phyloP scores from a whole-genome alignment of 2,888 invertebrate species.

The Biston betularia region DNA sequence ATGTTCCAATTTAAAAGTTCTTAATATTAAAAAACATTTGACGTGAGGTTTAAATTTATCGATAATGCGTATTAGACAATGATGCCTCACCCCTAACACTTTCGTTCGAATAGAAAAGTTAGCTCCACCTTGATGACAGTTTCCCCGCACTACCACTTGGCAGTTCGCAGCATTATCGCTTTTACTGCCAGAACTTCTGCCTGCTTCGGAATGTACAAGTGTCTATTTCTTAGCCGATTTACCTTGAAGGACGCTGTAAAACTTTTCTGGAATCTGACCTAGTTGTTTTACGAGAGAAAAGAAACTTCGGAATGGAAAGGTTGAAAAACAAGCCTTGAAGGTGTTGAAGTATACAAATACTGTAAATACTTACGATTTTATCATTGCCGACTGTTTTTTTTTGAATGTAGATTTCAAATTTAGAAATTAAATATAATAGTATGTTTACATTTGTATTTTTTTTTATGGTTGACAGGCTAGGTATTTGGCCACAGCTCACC shows the following conservation, averaged over 20 bases:
- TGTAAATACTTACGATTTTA: neutral
- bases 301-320: constrained; percentile 20
- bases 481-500: too few relatives aligned
- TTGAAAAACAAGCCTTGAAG: constrained; percentile 16
- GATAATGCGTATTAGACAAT: constrained; percentile 17
- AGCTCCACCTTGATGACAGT: constrained; percentile 76
- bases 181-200: constrained; percentile 33
- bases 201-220: constrained; percentile 28
- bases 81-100: constrained; percentile 53
- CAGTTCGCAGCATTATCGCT: constrained; percentile 47
- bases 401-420: neutral
- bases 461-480: too few relatives aligned
- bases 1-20: too few relatives aligned
- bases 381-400: neutral
- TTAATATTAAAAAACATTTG: neutral
- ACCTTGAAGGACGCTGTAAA: constrained; percentile 43
- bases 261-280: constrained; percentile 39
- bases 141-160: constrained; percentile 55
- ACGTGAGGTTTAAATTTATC: constrained; percentile 11
- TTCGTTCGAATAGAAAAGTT: constrained; percentile 61
- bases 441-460: too few relatives aligned
- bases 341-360: neutral
- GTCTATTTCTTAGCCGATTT: constrained; percentile 39
- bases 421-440: too few relatives aligned
- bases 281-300: constrained; percentile 32